A percentile compares a stretch with the other conserved stretches of the same genome.
These are phyloP conservation scores for Australoheros facetus DNA, from an alignment of 2,797 vertebrate species.

Conservation along the genomic window DNA sequence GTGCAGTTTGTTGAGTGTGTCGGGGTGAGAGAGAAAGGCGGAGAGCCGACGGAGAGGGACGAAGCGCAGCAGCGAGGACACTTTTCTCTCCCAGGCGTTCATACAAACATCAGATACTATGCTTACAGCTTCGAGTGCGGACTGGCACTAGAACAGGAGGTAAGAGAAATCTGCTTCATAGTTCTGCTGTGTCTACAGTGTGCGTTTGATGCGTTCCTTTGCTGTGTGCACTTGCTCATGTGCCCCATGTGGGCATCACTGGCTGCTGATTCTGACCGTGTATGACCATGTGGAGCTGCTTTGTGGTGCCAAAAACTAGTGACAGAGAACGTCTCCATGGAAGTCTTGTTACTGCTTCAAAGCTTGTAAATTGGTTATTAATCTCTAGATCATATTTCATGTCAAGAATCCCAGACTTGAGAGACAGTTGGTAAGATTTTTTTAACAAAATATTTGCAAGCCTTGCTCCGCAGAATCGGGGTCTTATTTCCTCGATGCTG, in stretches of 20 bases:
- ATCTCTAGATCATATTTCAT: too few relatives aligned
- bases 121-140: slow-evolving; percentile 2
- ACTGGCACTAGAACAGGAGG: slow-evolving; percentile 38
- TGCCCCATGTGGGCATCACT: slow-evolving; percentile 18
- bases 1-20: slow-evolving; percentile 16
- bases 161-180: slow-evolving; percentile 20
- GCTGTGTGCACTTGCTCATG: slow-evolving; percentile 16
- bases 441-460: background rate
- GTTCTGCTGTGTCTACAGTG: background rate
- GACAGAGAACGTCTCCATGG: background rate
- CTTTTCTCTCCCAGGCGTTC: slow-evolving; percentile 26
- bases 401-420: background rate
- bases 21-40: background rate
- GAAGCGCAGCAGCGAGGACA: slow-evolving; percentile 38
- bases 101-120: slow-evolving; percentile 14
- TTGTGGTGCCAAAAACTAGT: slow-evolving; percentile 3
- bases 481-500: background rate
- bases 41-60: slow-evolving; percentile 11
- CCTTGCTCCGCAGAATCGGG: background rate
- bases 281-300: slow-evolving; percentile 50
- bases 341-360: background rate
- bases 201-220: background rate
- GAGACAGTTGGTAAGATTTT: background rate
- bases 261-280: slow-evolving; percentile 1
- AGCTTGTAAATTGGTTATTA: background rate